These are phyloP conservation scores for Hipposideros larvatus DNA, from an alignment of 2,797 vertebrate species.

Conservation along the genomic window DNA sequence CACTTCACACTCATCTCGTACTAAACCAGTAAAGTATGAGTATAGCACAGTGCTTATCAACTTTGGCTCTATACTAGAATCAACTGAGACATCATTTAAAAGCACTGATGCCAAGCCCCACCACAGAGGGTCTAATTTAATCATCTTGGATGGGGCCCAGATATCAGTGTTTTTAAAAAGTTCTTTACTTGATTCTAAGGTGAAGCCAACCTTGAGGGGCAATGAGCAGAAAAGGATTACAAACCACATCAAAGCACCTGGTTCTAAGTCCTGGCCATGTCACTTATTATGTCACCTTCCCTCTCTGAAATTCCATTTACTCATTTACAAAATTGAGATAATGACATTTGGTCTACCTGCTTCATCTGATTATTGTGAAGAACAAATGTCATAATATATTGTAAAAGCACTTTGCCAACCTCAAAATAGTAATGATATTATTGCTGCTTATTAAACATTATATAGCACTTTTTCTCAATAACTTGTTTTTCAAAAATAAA, in stretches of 20 bases:
- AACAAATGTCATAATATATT: conserved; percentile 18
- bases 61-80: conserved; percentile 40
- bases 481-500: no score
- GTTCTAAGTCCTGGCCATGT: neutral
- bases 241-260: neutral
- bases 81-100: conserved; percentile 41
- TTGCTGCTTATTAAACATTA: conserved; percentile 15
- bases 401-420: conserved; percentile 39
- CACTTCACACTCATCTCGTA: neutral
- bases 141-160: neutral
- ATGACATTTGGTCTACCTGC: conserved; percentile 12
- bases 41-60: neutral
- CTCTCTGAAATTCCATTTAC: conserved; percentile 49
- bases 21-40: conserved; percentile 3
- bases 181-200: conserved; percentile 30
- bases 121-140: conserved; percentile 20
- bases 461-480: neutral
- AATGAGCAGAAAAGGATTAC: conserved; percentile 16
- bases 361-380: conserved; percentile 6
- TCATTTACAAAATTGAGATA: conserved; percentile 47
- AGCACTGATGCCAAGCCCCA: neutral
- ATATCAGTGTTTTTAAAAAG: neutral
- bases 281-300: neutral
- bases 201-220: conserved; percentile 50
- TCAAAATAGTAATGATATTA: conserved; percentile 54